phyloP scores from a whole-genome alignment of 1,140 invertebrate genomes.

The Drosophila triauraria region DNA sequence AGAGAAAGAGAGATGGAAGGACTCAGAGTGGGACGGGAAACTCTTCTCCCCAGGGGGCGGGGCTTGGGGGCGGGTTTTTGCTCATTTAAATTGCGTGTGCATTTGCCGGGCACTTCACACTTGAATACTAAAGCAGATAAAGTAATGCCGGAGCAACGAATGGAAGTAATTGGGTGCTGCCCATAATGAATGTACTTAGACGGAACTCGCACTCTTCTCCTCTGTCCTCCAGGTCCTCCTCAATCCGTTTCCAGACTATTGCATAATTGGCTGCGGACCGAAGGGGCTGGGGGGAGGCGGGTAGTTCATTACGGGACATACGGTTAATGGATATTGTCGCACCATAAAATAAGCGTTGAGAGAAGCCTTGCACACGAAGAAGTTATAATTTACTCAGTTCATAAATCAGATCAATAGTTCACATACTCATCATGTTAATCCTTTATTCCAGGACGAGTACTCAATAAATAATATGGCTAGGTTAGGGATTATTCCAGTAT shows the following conservation, averaged over 20 bases:
- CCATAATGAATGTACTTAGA: constrained; percentile 62
- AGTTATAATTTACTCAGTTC: background rate
- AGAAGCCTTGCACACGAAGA: background rate
- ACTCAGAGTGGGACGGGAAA: background rate
- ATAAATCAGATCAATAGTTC: background rate
- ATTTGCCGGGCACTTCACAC: constrained; percentile 79
- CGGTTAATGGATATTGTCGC: constrained; percentile 43
- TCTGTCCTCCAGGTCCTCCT: constrained; percentile 6
- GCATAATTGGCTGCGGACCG: constrained; percentile 45
- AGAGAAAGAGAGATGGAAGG: background rate
- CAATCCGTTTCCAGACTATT: constrained; percentile 41
- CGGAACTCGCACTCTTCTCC: constrained; percentile 15
- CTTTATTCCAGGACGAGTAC: background rate
- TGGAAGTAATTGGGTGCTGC: constrained; percentile 78
- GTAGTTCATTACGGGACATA: constrained; percentile 40
- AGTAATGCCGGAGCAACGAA: constrained; percentile 71
- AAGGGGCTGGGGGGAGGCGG: background rate
- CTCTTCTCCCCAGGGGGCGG: constrained; percentile 16
- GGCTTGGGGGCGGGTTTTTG: constrained; percentile 35
- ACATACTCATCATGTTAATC: no score
- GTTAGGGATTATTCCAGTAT: no score
- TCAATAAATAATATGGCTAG: background rate
- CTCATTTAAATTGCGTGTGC: constrained; percentile 83
- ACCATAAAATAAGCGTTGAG: constrained; percentile 12
- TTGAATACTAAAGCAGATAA: constrained; percentile 82